Conservation (phyloP, 2,888 invertebrate genomes). For the Caenorhabditis sp. region DNA sequence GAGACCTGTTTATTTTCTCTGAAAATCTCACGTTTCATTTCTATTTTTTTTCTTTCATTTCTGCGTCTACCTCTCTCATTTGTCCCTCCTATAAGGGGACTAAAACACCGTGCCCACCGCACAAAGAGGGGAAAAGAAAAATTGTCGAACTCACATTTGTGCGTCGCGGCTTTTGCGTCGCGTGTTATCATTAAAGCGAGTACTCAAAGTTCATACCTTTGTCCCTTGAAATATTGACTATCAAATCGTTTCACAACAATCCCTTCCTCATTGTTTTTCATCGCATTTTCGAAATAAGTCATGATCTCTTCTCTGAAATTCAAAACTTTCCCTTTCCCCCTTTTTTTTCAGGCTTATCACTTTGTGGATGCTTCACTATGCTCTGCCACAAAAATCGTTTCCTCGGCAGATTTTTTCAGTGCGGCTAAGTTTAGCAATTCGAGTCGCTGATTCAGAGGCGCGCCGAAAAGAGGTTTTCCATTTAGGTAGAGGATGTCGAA, state of each 20-base stretch:
- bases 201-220: too few species aligned
- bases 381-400: conserved; percentile 46
- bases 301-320: conserved; percentile 57
- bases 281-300: conserved; percentile 58
- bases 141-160: too few species aligned
- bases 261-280: conserved; percentile 65
- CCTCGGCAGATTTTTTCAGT: conserved; percentile 40
- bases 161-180: too few species aligned
- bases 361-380: conserved; percentile 39
- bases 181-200: too few species aligned
- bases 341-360: conserved; percentile 10
- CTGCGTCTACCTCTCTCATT: too few species aligned
- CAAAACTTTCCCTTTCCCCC: neutral
- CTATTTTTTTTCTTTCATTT: too few species aligned
- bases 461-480: conserved; percentile 51
- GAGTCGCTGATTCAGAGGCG: conserved; percentile 49
- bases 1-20: too few species aligned
- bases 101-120: too few species aligned
- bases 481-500: conserved; percentile 66
- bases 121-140: too few species aligned
- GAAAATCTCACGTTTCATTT: too few species aligned
- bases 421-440: conserved; percentile 42
- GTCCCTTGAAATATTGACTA: conserved; percentile 46
- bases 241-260: conserved; percentile 64
- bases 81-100: too few species aligned